A percentile compares a stretch with the other conserved stretches of the same genome.
Evolutionary conservation across 2,797 vertebrate genomes (phyloP).

Genomic region (Oryzias sinensis): DNA sequence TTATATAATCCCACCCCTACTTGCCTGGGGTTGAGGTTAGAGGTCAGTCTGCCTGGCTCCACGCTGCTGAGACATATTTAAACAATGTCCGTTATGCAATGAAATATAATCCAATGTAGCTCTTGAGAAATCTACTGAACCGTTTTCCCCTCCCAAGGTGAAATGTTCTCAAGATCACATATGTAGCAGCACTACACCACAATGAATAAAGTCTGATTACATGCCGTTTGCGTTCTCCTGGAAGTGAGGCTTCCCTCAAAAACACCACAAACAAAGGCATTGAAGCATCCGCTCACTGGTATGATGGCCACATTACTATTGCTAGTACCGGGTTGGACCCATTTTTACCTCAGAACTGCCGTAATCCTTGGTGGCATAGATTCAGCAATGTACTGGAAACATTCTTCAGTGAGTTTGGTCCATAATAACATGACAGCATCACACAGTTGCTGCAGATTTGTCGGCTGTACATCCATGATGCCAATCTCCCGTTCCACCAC

Average conservation of each 20-base stretch:
- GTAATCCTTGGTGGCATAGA: too few relatives aligned
- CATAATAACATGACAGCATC: too few relatives aligned
- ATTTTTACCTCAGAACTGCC: too few relatives aligned
- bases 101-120: constrained; percentile 25
- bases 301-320: too few relatives aligned
- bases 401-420: too few relatives aligned
- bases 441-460: too few relatives aligned
- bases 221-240: constrained; percentile 3
- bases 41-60: constrained; percentile 3
- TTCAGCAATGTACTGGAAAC: too few relatives aligned
- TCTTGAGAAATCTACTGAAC: constrained; percentile 11
- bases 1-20: too few relatives aligned
- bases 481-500: too few relatives aligned
- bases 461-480: too few relatives aligned
- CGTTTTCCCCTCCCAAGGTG: background rate
- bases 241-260: background rate
- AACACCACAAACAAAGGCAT: constrained; percentile 5
- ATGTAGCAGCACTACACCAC: constrained; percentile 10
- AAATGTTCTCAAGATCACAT: constrained; percentile 26
- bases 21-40: background rate
- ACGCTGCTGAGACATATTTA: constrained; percentile 9
- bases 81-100: constrained; percentile 34
- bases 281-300: too few relatives aligned
- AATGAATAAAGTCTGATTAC: constrained; percentile 8
- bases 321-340: too few relatives aligned